Evolutionary conservation across 92 coral and sea anemone species (phyloP).

Genomic region (Porites divaricata): DNA sequence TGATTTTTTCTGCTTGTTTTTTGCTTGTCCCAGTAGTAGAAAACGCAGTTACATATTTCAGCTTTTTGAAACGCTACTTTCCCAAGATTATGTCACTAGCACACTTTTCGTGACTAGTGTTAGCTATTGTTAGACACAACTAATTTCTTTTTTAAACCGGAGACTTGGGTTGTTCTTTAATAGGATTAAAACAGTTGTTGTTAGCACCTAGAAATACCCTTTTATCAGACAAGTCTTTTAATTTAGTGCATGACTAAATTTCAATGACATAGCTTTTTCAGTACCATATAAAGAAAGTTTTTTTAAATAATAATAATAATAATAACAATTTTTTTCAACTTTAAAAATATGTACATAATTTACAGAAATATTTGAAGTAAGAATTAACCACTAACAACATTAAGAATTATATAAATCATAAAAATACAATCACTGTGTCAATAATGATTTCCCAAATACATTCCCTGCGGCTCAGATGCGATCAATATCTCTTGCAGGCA

Average conservation of each 20-base stretch:
- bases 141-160: slow-evolving; percentile 2
- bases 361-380: no score
- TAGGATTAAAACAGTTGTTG: slow-evolving; percentile 6
- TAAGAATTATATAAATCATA: no score
- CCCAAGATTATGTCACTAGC: neutral
- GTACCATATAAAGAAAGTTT: no score
- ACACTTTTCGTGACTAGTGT: neutral
- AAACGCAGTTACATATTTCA: neutral
- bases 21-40: neutral
- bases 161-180: neutral
- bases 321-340: no score
- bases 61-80: neutral
- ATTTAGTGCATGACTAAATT: neutral
- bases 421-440: no score
- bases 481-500: no score
- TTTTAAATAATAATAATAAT: no score
- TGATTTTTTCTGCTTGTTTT: neutral
- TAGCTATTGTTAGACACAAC: neutral
- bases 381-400: no score
- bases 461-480: no score
- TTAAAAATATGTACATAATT: no score
- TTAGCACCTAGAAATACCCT: slow-evolving; percentile 5
- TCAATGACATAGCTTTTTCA: neutral
- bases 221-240: neutral
- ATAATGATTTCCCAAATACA: no score